phyloP scores from a whole-genome alignment of 2,888 invertebrate genomes.

The Drosophila pseudotakahashii region DNA sequence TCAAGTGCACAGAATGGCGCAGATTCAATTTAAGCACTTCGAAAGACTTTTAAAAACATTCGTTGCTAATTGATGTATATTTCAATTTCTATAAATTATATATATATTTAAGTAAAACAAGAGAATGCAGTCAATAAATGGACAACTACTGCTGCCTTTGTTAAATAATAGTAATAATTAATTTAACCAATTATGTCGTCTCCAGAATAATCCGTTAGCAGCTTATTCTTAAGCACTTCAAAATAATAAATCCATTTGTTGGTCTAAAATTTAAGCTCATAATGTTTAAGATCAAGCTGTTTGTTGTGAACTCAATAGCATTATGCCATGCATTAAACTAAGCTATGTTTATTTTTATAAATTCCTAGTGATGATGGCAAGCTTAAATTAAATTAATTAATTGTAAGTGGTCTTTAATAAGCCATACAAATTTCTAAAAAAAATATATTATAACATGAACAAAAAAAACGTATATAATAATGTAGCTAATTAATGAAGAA shows the following conservation, averaged over 20 bases:
- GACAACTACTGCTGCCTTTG: too few species aligned
- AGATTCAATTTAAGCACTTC: too few species aligned
- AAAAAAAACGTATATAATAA: not conserved
- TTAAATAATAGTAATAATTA: not conserved
- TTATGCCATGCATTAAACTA: too few species aligned
- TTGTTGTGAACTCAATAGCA: not conserved
- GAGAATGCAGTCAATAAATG: too few species aligned
- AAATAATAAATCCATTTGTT: not conserved
- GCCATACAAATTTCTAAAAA: not conserved
- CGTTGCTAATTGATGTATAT: too few species aligned
- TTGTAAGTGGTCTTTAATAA: slow-evolving; percentile 9
- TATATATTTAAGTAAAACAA: too few species aligned
- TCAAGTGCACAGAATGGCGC: slow-evolving; percentile 4
- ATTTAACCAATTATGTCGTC: not conserved
- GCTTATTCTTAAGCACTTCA: too few species aligned
- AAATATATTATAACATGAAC: too few species aligned
- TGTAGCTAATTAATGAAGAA: not conserved
- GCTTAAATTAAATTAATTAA: slow-evolving; percentile 18
- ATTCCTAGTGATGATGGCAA: not conserved
- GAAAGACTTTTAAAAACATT: too few species aligned
- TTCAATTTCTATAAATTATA: too few species aligned
- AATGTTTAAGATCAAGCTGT: not conserved
- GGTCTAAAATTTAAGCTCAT: not conserved
- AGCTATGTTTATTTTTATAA: too few species aligned
- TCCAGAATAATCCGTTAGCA: not conserved